Percentiles rank a stretch among this genome's conserved stretches.
These are phyloP conservation scores for Leptopilina boulardi DNA, from an alignment of 1,140 invertebrate genomes.

Conservation along the genomic window DNA sequence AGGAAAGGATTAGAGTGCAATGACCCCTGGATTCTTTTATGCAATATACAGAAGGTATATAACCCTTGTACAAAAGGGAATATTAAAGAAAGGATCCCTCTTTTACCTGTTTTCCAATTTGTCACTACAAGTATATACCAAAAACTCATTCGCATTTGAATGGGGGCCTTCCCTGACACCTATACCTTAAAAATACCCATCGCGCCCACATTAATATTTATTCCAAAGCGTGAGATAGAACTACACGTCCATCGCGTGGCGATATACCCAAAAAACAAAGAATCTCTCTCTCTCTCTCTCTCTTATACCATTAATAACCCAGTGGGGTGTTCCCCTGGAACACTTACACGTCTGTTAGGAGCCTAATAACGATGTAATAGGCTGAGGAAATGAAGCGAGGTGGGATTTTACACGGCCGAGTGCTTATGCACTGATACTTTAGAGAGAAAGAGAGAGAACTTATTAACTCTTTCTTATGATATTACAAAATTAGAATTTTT, in stretches of 20 bases:
- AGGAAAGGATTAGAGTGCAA: slow-evolving; percentile 16
- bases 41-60: not conserved
- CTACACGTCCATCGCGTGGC: slow-evolving; percentile 48
- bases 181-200: slow-evolving; percentile 57
- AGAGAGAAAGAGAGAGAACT: too few species aligned
- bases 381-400: slow-evolving; percentile 54
- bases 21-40: slow-evolving; percentile 44
- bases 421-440: not conserved
- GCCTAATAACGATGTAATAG: slow-evolving; percentile 69
- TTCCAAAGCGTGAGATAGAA: slow-evolving; percentile 56
- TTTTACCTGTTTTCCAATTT: slow-evolving; percentile 64
- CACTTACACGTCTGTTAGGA: slow-evolving; percentile 65
- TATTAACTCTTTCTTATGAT: not conserved
- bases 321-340: slow-evolving; percentile 64
- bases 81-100: slow-evolving; percentile 55
- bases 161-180: slow-evolving; percentile 61
- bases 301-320: slow-evolving; percentile 72
- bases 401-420: slow-evolving; percentile 8
- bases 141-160: slow-evolving; percentile 63
- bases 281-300: too few species aligned
- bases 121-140: slow-evolving; percentile 54
- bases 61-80: slow-evolving; percentile 45
- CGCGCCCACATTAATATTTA: slow-evolving; percentile 64
- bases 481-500: too few species aligned
- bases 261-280: slow-evolving; percentile 64